phyloP scores from a whole-genome alignment of 1,140 invertebrate genomes.

The Bombus vancouverensis region DNA sequence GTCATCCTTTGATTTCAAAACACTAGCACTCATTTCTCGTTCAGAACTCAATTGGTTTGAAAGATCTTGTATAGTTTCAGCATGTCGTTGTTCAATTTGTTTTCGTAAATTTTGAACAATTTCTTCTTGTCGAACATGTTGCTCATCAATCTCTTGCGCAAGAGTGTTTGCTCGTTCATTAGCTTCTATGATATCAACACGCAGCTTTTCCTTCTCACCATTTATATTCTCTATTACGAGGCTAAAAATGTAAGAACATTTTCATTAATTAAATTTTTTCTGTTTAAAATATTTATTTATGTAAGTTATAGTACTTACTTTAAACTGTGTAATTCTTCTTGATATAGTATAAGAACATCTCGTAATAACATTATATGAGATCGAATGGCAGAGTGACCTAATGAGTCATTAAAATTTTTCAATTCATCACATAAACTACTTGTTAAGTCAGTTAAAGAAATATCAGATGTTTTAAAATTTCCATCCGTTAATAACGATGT shows the following conservation, averaged over 20 bases:
- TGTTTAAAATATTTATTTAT: neutral
- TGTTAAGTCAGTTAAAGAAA: slow-evolving; percentile 88
- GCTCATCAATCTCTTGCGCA: slow-evolving; percentile 95
- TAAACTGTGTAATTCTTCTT: slow-evolving; percentile 84
- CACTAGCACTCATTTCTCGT: slow-evolving; percentile 86
- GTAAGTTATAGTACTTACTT: slow-evolving; percentile 74
- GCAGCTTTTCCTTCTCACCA: slow-evolving; percentile 89
- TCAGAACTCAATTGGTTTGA: slow-evolving; percentile 87
- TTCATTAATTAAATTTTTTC: slow-evolving; percentile 4
- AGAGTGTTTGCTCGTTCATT: slow-evolving; percentile 90
- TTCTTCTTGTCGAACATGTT: slow-evolving; percentile 91
- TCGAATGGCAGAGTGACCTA: slow-evolving; percentile 75
- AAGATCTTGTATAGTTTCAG: slow-evolving; percentile 88
- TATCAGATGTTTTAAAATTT: slow-evolving; percentile 86
- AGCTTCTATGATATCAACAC: slow-evolving; percentile 89
- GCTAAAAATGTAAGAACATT: slow-evolving; percentile 72
- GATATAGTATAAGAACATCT: slow-evolving; percentile 84
- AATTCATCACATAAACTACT: slow-evolving; percentile 89
- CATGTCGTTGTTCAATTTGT: slow-evolving; percentile 88
- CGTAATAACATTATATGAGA: slow-evolving; percentile 82
- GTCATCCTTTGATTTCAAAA: slow-evolving; percentile 84
- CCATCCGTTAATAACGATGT: slow-evolving; percentile 86
- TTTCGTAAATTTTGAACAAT: slow-evolving; percentile 87
- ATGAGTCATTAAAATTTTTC: slow-evolving; percentile 82
- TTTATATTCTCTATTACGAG: slow-evolving; percentile 85